phyloP scores from a whole-genome alignment of 2,888 invertebrate genomes.

The Erpobdella octoculata region DNA sequence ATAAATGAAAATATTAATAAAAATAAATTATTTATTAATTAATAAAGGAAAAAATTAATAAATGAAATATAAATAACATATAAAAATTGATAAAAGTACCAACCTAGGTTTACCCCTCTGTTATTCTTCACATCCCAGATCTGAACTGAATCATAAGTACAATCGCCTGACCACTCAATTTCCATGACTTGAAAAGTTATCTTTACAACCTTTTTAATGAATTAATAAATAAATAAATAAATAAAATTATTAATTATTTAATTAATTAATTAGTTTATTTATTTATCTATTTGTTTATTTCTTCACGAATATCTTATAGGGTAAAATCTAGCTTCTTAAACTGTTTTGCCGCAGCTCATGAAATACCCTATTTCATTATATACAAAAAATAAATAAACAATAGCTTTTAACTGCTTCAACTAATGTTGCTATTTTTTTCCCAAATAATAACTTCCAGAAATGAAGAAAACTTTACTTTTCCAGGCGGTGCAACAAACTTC shows the following conservation, averaged over 20 bases:
- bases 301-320: background rate
- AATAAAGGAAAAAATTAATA: background rate
- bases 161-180: slow-evolving; percentile 1
- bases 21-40: background rate
- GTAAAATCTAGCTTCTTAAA: background rate
- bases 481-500: slow-evolving; percentile 14
- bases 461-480: background rate
- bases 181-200: slow-evolving; percentile 23
- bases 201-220: background rate
- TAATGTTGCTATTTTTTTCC: background rate
- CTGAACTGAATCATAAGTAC: slow-evolving; percentile 21
- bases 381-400: background rate
- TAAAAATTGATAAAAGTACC: background rate
- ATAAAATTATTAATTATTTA: too few species aligned
- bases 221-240: background rate
- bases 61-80: background rate
- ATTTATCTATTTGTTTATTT: too few species aligned
- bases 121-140: slow-evolving; percentile 4
- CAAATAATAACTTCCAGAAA: background rate
- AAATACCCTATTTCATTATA: background rate
- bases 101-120: background rate
- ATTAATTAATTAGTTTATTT: too few species aligned
- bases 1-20: background rate
- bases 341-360: background rate
- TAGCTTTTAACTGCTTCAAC: background rate